A percentile compares a stretch with the other conserved stretches of the same genome.
These are phyloP conservation scores for Bruchidius siliquastri DNA, from an alignment of 2,888 invertebrate genomes.

Conservation along the genomic window DNA sequence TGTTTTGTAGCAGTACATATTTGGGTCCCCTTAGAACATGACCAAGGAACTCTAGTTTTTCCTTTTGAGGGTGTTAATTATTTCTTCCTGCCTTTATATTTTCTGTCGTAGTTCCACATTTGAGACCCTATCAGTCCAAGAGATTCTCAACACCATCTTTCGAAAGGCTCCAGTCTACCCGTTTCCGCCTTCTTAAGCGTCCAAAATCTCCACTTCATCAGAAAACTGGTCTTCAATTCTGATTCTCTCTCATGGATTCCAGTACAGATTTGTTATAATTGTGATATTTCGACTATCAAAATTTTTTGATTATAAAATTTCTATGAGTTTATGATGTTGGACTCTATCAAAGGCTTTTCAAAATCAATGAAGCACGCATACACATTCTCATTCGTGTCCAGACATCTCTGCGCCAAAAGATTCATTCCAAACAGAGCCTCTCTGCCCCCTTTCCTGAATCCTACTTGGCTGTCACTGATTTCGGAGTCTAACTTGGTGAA, in stretches of 20 bases:
- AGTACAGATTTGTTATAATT: not conserved
- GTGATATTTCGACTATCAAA: not conserved
- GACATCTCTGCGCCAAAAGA: not conserved
- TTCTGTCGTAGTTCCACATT: not conserved
- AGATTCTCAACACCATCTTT: constrained; percentile 9
- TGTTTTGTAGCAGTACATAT: no score
- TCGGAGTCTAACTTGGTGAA: no score
- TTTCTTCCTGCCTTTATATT: not conserved
- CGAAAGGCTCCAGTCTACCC: not conserved
- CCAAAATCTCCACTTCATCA: no score
- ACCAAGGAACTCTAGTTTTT: not conserved
- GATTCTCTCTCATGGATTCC: not conserved
- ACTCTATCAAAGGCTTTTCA: not conserved
- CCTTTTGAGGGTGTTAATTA: not conserved
- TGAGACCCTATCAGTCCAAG: constrained; percentile 3
- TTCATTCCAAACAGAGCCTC: not conserved
- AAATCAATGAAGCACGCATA: no score
- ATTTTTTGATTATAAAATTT: not conserved
- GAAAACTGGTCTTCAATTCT: not conserved
- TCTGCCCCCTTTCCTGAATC: no score
- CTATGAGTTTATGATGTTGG: not conserved
- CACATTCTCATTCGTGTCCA: not conserved
- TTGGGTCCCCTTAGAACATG: no score
- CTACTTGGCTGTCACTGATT: no score
- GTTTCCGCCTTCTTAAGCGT: not conserved